Evolutionary conservation across 2,797 vertebrate species (phyloP).

Genomic region (Dallia pectoralis): DNA sequence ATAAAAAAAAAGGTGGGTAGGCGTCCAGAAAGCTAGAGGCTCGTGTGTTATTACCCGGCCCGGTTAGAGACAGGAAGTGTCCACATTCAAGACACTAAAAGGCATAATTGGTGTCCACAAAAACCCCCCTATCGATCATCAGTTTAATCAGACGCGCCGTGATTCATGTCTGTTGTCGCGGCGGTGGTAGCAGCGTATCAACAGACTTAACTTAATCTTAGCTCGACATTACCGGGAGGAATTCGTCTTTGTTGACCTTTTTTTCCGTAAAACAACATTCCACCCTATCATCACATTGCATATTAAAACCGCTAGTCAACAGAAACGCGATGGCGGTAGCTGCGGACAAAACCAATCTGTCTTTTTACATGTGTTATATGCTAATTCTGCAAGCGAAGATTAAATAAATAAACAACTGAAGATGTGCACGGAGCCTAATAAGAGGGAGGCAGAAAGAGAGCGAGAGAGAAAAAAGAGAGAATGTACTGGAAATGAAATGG

Average conservation of each 20-base stretch:
- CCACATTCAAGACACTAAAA: conserved; percentile 49
- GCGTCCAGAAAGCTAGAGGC: conserved; percentile 45
- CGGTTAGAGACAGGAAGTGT: conserved; percentile 63
- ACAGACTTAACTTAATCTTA: conserved; percentile 25
- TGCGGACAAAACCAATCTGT: not conserved
- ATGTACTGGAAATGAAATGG: not conserved
- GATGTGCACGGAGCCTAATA: not conserved
- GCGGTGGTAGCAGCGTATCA: conserved; percentile 41
- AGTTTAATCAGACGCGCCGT: conserved; percentile 57
- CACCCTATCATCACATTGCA: not conserved
- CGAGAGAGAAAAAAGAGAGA: conserved; percentile 1
- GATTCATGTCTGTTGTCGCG: conserved; percentile 17
- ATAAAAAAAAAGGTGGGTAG: too few relatives aligned
- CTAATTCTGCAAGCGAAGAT: not conserved
- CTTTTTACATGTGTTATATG: not conserved
- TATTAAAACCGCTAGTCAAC: not conserved
- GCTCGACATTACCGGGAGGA: not conserved
- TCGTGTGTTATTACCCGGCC: conserved; percentile 73
- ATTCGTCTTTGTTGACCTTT: not conserved
- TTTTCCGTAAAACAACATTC: not conserved
- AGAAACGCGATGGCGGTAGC: not conserved
- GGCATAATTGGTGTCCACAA: conserved; percentile 45
- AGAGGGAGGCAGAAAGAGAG: not conserved
- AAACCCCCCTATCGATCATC: conserved; percentile 69
- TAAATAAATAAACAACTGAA: not conserved